Conservation (phyloP, 2,888 invertebrate species). For the Cabera pusaria region DNA sequence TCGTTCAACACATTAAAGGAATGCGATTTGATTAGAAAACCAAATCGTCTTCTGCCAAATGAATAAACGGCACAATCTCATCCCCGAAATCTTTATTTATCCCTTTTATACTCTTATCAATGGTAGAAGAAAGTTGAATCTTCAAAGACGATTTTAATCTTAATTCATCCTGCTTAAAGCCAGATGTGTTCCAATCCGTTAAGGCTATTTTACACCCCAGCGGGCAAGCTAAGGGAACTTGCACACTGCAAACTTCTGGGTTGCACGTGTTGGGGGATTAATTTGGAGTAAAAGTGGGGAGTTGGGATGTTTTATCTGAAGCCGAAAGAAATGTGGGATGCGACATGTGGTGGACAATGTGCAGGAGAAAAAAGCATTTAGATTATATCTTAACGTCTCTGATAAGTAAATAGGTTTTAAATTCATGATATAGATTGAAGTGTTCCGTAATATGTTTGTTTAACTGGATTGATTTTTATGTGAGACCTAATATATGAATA, state of each 20-base stretch:
- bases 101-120: constrained; percentile 17
- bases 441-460: no score
- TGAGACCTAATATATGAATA: no score
- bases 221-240: constrained; percentile 21
- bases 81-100: constrained; percentile 22
- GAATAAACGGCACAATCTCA: constrained; percentile 18
- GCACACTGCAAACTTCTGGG: constrained; percentile 24
- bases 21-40: no score
- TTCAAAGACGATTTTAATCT: constrained; percentile 29
- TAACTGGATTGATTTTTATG: no score
- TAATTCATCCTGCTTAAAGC: constrained; percentile 23
- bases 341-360: not conserved
- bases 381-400: no score
- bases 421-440: no score
- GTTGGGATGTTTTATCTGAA: constrained; percentile 8
- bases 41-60: constrained; percentile 5
- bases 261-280: constrained; percentile 28
- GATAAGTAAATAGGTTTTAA: no score
- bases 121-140: constrained; percentile 18
- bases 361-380: no score
- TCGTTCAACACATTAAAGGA: no score
- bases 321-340: not conserved
- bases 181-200: constrained; percentile 26
- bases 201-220: constrained; percentile 31
- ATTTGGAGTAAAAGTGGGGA: constrained; percentile 20